A percentile compares a stretch with the other conserved stretches of the same genome.
phyloP scores from a whole-genome alignment of 2,797 vertebrate species.

The Philypnodon macrostomus region DNA sequence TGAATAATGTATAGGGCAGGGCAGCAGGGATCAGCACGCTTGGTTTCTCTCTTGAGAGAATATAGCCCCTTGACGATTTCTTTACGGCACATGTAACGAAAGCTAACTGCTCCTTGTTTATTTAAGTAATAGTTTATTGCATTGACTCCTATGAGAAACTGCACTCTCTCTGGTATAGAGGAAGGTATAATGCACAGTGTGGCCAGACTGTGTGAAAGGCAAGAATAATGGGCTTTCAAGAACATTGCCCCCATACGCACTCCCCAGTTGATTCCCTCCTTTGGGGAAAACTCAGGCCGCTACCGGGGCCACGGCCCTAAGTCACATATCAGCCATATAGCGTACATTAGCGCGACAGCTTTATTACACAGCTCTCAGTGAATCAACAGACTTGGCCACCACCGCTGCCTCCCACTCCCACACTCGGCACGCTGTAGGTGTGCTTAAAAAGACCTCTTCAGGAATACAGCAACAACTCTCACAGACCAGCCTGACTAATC shows the following conservation, averaged over 20 bases:
- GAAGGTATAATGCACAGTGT: conserved; percentile 1
- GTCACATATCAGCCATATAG: conserved; percentile 39
- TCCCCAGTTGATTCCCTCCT: conserved; percentile 18
- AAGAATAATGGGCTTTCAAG: conserved; percentile 26
- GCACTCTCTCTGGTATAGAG: background rate
- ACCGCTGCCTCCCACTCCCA: conserved; percentile 23
- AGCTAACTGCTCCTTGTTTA: conserved; percentile 1
- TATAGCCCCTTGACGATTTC: conserved; percentile 5
- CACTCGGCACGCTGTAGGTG: conserved; percentile 39
- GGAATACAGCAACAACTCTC: conserved; percentile 40
- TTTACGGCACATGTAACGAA: conserved; percentile 2
- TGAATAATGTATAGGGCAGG: conserved; percentile 69
- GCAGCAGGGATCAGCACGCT: conserved; percentile 14
- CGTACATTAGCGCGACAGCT: conserved; percentile 56
- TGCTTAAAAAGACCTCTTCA: conserved; percentile 40
- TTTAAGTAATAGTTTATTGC: conserved; percentile 4
- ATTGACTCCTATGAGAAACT: background rate
- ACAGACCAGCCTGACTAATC: conserved; percentile 46
- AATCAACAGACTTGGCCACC: conserved; percentile 30
- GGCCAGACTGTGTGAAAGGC: conserved; percentile 5
- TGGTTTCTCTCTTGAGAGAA: conserved; percentile 27
- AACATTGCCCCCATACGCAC: conserved; percentile 15
- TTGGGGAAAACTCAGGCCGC: conserved; percentile 16
- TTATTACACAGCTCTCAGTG: conserved; percentile 54
- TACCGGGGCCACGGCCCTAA: conserved; percentile 19